These are phyloP conservation scores for Plagiodera versicolora DNA, from an alignment of 2,888 invertebrate species.

Conservation along the genomic window DNA sequence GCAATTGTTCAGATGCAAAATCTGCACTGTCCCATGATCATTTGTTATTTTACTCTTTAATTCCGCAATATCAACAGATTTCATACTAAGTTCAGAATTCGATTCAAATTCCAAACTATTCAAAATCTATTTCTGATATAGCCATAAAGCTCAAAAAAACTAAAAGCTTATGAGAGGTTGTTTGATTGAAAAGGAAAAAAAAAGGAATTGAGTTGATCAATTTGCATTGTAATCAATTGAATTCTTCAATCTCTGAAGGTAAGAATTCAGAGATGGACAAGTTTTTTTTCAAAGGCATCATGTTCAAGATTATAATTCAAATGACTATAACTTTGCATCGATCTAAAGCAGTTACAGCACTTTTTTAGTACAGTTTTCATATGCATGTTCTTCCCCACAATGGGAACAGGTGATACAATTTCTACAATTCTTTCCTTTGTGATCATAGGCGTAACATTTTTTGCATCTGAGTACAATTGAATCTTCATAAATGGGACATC, in stretches of 20 bases:
- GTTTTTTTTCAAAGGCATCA: neutral
- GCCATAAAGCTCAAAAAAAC: neutral
- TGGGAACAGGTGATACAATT: neutral
- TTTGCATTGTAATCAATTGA: conserved; percentile 3
- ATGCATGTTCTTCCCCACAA: neutral
- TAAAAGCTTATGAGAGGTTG: neutral
- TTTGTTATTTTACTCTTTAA: neutral
- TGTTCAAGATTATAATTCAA: neutral
- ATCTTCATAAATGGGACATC: too few relatives aligned
- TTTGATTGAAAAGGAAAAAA: too few relatives aligned
- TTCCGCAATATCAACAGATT: neutral
- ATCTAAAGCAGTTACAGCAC: conserved; percentile 19
- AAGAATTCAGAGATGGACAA: neutral
- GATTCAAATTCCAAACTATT: neutral
- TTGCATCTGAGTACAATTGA: neutral
- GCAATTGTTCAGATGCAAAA: neutral
- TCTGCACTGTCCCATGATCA: neutral
- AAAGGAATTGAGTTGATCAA: neutral
- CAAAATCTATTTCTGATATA: neutral
- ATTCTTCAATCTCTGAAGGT: neutral
- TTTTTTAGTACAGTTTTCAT: neutral
- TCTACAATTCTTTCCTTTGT: neutral
- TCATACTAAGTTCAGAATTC: too few relatives aligned
- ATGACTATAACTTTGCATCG: conserved; percentile 25
- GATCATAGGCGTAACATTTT: neutral